A percentile compares a stretch with the other conserved stretches of the same genome.
phyloP scores from a whole-genome alignment of 2,797 vertebrate genomes.

The Thalassophryne amazonica region DNA sequence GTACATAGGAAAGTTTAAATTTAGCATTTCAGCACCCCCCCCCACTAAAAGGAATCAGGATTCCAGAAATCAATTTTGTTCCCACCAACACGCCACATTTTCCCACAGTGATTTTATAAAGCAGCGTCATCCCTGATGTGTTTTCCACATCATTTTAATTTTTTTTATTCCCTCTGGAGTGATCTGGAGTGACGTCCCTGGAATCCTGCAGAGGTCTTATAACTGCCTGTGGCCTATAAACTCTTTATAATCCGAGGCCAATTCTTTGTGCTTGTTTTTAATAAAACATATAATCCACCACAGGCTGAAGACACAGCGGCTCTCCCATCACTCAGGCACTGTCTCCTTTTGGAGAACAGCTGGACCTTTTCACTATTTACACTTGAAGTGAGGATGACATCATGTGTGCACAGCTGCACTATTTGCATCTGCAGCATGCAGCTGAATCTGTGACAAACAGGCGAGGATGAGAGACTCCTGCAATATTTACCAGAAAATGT shows the following conservation, averaged over 20 bases:
- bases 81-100: neutral
- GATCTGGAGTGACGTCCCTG: neutral
- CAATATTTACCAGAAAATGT: constrained; percentile 38
- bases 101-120: too few relatives aligned
- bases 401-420: constrained; percentile 71
- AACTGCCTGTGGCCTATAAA: constrained; percentile 7
- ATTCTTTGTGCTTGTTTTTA: constrained; percentile 18
- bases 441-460: constrained; percentile 53
- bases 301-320: neutral
- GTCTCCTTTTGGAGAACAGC: constrained; percentile 63
- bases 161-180: neutral
- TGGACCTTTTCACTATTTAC: constrained; percentile 75
- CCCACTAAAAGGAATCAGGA: neutral
- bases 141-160: constrained; percentile 8
- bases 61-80: neutral
- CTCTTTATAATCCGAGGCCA: constrained; percentile 13
- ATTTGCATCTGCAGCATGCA: constrained; percentile 64
- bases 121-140: neutral
- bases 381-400: constrained; percentile 76
- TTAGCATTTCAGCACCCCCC: too few relatives aligned
- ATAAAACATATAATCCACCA: constrained; percentile 21
- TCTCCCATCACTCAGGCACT: constrained; percentile 44
- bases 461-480: constrained; percentile 14
- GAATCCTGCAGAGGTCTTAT: constrained; percentile 8
- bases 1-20: too few relatives aligned